These are phyloP conservation scores for Argyresthia albistria DNA, from an alignment of 2,888 invertebrate genomes.

Conservation along the genomic window DNA sequence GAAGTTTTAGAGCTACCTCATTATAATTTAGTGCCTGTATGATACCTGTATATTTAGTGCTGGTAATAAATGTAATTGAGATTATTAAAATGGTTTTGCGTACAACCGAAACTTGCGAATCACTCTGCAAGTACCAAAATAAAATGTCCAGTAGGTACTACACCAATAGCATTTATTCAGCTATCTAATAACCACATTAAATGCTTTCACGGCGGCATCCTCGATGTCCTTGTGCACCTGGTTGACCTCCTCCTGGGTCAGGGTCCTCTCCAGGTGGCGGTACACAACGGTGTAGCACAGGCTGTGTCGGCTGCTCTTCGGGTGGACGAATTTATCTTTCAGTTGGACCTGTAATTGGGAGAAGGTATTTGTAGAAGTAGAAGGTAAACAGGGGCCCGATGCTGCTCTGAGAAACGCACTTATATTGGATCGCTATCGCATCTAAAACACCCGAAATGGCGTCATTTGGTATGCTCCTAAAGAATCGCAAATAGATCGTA, in stretches of 20 bases:
- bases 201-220: slow-evolving; percentile 50
- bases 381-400: too few species aligned
- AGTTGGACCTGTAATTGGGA: slow-evolving; percentile 75
- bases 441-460: too few species aligned
- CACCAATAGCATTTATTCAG: too few species aligned
- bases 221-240: slow-evolving; percentile 84
- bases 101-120: not conserved
- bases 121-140: too few species aligned
- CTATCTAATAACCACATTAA: slow-evolving; percentile 49
- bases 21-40: not conserved
- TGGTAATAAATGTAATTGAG: not conserved
- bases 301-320: slow-evolving; percentile 85
- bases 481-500: too few species aligned
- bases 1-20: not conserved
- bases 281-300: slow-evolving; percentile 95
- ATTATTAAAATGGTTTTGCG: not conserved
- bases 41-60: not conserved
- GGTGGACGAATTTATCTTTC: slow-evolving; percentile 90
- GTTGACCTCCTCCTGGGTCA: slow-evolving; percentile 91
- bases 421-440: too few species aligned
- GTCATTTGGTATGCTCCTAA: too few species aligned
- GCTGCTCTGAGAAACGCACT: too few species aligned
- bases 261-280: slow-evolving; percentile 90
- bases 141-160: too few species aligned
- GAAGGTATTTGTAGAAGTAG: not conserved